Percentiles rank a stretch among this genome's conserved stretches.
These are phyloP conservation scores for Trinorchestia longiramus DNA, from an alignment of 1,140 invertebrate genomes.

Conservation along the genomic window DNA sequence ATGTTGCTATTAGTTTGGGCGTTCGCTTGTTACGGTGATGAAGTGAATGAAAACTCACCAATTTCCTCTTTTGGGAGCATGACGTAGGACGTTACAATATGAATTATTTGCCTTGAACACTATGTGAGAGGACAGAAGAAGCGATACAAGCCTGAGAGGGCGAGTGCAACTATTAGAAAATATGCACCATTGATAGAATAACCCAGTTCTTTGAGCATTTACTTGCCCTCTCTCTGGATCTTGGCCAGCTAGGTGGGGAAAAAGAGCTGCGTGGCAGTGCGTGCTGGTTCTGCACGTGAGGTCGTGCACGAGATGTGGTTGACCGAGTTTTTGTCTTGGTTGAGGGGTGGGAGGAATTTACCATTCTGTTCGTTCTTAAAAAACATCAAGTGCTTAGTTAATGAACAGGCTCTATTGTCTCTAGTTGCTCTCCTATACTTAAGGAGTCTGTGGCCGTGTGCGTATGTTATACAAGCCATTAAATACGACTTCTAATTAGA, in stretches of 20 bases:
- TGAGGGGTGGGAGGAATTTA: not conserved
- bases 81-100: not conserved
- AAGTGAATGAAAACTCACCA: not conserved
- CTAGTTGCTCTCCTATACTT: not conserved
- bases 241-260: not conserved
- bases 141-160: not conserved
- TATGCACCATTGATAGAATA: not conserved
- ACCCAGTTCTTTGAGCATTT: not conserved
- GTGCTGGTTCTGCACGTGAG: not conserved
- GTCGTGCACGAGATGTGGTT: not conserved
- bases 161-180: not conserved
- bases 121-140: not conserved
- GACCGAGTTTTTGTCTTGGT: not conserved
- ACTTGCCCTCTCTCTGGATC: not conserved
- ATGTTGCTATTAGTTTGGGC: not conserved
- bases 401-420: not conserved
- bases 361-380: not conserved
- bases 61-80: not conserved
- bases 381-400: not conserved
- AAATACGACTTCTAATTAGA: not conserved
- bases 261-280: not conserved
- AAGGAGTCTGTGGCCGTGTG: not conserved
- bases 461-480: not conserved
- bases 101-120: not conserved
- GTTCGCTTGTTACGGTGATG: not conserved